A percentile compares a stretch with the other conserved stretches of the same genome.
Evolutionary conservation across 2,888 invertebrate genomes (phyloP).

Genomic region (Monochamus alternatus): DNA sequence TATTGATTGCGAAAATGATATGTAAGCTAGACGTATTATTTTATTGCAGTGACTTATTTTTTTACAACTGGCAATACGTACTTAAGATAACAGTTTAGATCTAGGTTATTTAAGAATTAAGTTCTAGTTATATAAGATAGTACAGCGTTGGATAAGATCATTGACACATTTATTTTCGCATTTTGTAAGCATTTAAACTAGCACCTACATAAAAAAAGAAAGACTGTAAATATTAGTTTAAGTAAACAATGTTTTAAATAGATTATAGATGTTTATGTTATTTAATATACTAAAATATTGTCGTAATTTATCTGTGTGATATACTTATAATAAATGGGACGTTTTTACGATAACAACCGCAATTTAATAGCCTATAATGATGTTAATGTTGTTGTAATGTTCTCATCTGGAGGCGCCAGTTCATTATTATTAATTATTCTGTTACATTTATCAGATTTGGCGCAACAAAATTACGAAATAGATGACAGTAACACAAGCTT

Average conservation of each 20-base stretch:
- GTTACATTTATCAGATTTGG: not conserved
- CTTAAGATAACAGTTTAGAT: constrained; percentile 22
- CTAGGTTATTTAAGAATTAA: not conserved
- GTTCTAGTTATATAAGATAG: not conserved
- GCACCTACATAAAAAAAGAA: not conserved
- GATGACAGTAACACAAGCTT: not conserved
- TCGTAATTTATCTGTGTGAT: constrained; percentile 26
- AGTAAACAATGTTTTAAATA: not conserved
- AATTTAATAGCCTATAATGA: not conserved
- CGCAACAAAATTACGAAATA: not conserved
- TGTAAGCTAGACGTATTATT: too few relatives aligned
- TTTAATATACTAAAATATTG: constrained; percentile 16
- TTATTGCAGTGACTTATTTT: not conserved
- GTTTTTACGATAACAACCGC: not conserved
- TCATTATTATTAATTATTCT: not conserved
- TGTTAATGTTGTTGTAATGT: not conserved
- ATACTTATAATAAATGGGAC: constrained; percentile 20
- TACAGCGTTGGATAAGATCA: constrained; percentile 2
- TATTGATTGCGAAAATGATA: too few relatives aligned
- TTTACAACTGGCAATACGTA: constrained; percentile 29
- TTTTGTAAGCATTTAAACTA: constrained; percentile 24
- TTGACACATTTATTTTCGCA: constrained; percentile 17
- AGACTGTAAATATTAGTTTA: constrained; percentile 33
- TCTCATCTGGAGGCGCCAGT: constrained; percentile 18
- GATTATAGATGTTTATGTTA: constrained; percentile 16